A percentile compares a stretch with the other conserved stretches of the same genome.
Conservation (phyloP, 2,113 vertebrate species). For the Phylloscopus trochilus region DNA sequence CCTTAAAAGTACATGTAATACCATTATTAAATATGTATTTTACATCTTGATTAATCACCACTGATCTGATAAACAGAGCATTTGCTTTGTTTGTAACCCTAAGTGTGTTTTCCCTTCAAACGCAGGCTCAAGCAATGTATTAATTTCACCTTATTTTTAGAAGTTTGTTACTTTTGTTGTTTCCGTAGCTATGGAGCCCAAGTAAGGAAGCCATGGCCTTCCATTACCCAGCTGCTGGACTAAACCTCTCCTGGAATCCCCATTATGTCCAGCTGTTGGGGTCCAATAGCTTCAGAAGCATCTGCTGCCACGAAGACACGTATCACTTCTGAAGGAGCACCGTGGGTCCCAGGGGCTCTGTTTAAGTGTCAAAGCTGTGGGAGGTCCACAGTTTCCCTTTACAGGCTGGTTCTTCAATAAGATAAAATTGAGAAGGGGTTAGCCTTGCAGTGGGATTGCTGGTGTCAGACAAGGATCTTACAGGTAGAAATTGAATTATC, state of each 20-base stretch:
- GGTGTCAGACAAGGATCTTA: not conserved
- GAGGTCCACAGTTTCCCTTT: not conserved
- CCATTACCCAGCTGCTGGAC: conserved; percentile 81
- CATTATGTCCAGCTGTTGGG: conserved; percentile 84
- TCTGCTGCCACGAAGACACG: not conserved
- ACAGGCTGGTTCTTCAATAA: not conserved
- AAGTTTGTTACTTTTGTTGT: conserved; percentile 79
- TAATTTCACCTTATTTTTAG: conserved; percentile 73
- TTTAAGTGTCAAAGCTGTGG: not conserved
- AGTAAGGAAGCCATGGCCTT: conserved; percentile 74
- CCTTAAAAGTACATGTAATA: not conserved
- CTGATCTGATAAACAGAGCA: not conserved
- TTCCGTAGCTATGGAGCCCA: conserved; percentile 75
- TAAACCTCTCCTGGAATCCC: conserved; percentile 76
- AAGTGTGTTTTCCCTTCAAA: conserved; percentile 18
- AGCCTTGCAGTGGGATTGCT: not conserved
- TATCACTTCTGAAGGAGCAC: not conserved
- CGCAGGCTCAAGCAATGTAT: conserved; percentile 9
- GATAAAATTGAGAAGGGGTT: not conserved
- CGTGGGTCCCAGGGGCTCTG: not conserved
- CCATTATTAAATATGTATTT: not conserved
- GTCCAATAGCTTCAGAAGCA: conserved; percentile 67
- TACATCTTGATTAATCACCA: not conserved
- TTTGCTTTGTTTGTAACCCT: conserved; percentile 25
- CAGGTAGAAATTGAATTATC: not conserved